A percentile compares a stretch with the other conserved stretches of the same genome.
Conservation (phyloP, 2,888 invertebrate genomes). For the Gymnosoma rotundatum region DNA sequence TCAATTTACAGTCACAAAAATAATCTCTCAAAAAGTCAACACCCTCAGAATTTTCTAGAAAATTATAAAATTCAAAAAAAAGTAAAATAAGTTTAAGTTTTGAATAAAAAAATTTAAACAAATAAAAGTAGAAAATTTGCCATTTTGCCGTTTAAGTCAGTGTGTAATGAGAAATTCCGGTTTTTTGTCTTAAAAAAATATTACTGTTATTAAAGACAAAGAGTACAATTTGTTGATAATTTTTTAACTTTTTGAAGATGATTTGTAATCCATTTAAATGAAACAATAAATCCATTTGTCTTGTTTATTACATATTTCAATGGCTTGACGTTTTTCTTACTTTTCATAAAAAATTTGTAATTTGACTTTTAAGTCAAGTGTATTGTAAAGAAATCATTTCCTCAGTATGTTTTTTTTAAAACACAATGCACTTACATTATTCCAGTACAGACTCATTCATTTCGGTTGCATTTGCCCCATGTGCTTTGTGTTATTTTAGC, state of each 20-base stretch:
- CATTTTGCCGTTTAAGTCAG: no score
- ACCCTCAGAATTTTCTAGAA: no score
- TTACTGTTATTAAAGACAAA: constrained; percentile 13
- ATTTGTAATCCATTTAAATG: constrained; percentile 44
- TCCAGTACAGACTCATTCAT: constrained; percentile 10
- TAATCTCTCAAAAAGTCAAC: no score
- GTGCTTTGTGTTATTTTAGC: constrained; percentile 47
- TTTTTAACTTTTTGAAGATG: constrained; percentile 33
- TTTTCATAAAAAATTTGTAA: constrained; percentile 60
- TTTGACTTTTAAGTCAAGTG: constrained; percentile 70
- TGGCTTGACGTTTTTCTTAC: constrained; percentile 2
- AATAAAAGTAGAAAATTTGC: no score
- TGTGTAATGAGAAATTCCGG: no score
- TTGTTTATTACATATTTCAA: constrained; percentile 55
- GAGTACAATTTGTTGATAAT: constrained; percentile 33
- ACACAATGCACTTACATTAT: constrained; percentile 49
- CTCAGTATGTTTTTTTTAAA: constrained; percentile 53
- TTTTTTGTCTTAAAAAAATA: background rate
- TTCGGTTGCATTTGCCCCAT: constrained; percentile 39
- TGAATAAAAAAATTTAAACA: no score
- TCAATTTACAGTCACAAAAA: no score
- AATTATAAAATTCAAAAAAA: no score
- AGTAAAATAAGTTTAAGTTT: no score
- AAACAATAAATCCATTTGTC: constrained; percentile 68
- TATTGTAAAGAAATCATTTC: constrained; percentile 70